These are phyloP conservation scores for Tachyglossus aculeatus DNA, from an alignment of 2,797 vertebrate genomes.

Conservation along the genomic window DNA sequence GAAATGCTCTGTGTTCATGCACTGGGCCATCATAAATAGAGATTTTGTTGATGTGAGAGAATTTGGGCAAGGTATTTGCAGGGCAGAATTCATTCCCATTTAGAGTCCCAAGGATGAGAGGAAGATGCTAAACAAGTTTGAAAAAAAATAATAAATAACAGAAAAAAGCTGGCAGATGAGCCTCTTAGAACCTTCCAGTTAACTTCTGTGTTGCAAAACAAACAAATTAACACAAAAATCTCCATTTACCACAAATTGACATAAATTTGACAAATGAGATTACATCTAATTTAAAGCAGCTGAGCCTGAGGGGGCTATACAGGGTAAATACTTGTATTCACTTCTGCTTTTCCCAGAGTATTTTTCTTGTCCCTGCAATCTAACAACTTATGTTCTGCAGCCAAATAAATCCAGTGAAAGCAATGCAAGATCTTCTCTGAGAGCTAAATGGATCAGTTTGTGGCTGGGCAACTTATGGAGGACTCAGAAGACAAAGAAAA, in stretches of 20 bases:
- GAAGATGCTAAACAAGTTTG: constrained; percentile 10
- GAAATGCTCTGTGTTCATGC: too few relatives aligned
- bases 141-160: constrained; percentile 9
- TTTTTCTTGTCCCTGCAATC: background rate
- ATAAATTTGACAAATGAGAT: constrained; percentile 37
- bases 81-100: too few relatives aligned
- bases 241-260: constrained; percentile 12
- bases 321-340: constrained; percentile 9
- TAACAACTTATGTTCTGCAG: background rate
- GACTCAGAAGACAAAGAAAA: too few relatives aligned
- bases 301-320: constrained; percentile 6
- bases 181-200: constrained; percentile 1
- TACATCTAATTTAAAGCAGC: constrained; percentile 37
- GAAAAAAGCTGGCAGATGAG: background rate
- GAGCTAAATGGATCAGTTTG: background rate
- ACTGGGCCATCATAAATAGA: too few relatives aligned
- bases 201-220: constrained; percentile 26
- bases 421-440: background rate
- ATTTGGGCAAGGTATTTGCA: too few relatives aligned
- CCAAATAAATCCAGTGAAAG: background rate
- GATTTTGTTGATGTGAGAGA: too few relatives aligned
- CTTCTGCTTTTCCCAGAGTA: background rate
- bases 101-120: too few relatives aligned
- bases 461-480: background rate
- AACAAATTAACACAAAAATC: constrained; percentile 18